Base-by-base conservation (phyloP, 1,140 invertebrate species). In the Octopus bimaculoides region DNA sequence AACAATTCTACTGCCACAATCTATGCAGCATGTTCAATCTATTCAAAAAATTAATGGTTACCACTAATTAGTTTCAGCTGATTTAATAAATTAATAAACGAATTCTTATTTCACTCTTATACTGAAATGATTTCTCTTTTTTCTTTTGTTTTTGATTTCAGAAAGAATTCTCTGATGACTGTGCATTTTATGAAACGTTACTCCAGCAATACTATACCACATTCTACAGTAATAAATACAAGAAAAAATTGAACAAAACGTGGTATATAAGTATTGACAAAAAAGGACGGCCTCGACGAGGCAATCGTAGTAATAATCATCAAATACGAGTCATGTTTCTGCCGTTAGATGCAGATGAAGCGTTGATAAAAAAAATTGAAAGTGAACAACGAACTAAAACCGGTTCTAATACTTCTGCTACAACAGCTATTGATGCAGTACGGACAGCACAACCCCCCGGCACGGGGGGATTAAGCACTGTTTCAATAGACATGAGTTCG, bases 191-290 rank as follows among this genome's bases (percentile, higher is more conserved):
- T 7, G 74, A 75, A 75, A 52, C 4, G 14, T 14, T 75, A 5
- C 74, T 75, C 4, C 6, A 52, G 41, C 26, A 52, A 53, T 75
- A 75, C 74, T 75, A 75, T 52, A 75, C 74, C 5, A 75, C 74
- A 8, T 75, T 52, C 41, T 75, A 53, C 41, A 75, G 52, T 41
- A 52, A 75, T 53, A 17, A 41, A 17, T 75, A 75, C 41, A 75
- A 75, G 20, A 75, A 75, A 53, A 52, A 75, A 53, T 52, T 17
- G 5, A 75, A 75, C 41, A 12, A 52, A 53, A 52, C 74, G 6
- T 75, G 74, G 74, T 75, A 75, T 75, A 75, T 75, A 7, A 75
- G 74, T 53, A 53, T 75, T 17, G 74, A 75, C 41, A 17, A 41
- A 52, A 14, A 52, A 8, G 74, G 74, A 14, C 26, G 74, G 5